Conservation (phyloP, 1,140 invertebrate species). For the Drosophila pseudoananassae region DNA sequence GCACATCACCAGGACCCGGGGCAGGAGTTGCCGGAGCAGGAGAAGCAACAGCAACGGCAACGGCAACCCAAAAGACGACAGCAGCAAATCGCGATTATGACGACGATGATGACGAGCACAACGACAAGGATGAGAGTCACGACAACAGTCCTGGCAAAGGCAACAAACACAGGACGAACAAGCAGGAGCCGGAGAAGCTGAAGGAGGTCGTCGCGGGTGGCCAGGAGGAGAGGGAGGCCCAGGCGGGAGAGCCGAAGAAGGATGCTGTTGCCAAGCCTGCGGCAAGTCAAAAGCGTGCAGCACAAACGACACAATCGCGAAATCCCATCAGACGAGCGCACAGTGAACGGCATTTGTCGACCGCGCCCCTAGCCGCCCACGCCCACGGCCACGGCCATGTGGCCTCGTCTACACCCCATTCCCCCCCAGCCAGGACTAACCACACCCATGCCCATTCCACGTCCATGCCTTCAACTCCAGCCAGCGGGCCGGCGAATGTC, state of each 20-base stretch:
- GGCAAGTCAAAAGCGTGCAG: conserved; percentile 75
- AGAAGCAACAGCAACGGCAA: conserved; percentile 15
- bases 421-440: neutral
- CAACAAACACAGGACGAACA: conserved; percentile 33
- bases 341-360: conserved; percentile 82
- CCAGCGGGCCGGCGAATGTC: conserved; percentile 73
- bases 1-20: conserved; percentile 34
- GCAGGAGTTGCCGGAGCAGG: conserved; percentile 8
- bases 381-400: conserved; percentile 8
- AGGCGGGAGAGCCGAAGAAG: conserved; percentile 10
- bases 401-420: neutral
- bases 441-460: conserved; percentile 17
- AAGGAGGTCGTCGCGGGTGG: conserved; percentile 9
- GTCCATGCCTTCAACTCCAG: conserved; percentile 22
- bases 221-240: conserved; percentile 5
- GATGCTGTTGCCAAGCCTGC: conserved; percentile 60
- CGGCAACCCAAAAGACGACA: conserved; percentile 59
- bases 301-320: conserved; percentile 83
- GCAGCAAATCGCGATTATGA: conserved; percentile 78
- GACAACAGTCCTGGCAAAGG: conserved; percentile 30
- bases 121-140: conserved; percentile 55
- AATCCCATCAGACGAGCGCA: conserved; percentile 84
- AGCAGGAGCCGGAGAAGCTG: conserved; percentile 17
- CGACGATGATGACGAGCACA: conserved; percentile 75
- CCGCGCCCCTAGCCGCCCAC: conserved; percentile 28